Base-by-base conservation (phyloP, 1,140 invertebrate genomes). In the Heliconius nattereri region DNA sequence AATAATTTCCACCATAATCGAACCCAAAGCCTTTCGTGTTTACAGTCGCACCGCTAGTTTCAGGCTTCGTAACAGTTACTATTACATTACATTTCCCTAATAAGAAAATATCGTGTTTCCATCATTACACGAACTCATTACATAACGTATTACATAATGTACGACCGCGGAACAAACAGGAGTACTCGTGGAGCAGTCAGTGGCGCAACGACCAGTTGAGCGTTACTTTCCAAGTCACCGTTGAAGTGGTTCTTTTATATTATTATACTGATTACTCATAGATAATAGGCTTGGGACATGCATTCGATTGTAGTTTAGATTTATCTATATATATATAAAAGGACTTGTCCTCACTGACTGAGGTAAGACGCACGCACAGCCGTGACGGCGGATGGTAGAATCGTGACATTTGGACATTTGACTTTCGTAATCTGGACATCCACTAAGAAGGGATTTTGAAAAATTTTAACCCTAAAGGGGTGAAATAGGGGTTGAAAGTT, bases 81-180 rank as follows among this genome's bases (percentile, higher is more conserved):
- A 49, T 32, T 32, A 32, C 32, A 32, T 32, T 32, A 32, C 32
- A 35, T 35, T 35, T 60, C 23, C 57, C 57, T 60, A 60, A 26
- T 6, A 60, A 13, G 57, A 13, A 60, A 26, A 60, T 60, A 60
- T 60, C 11, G 57, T 60, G 20, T 60, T 60, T 23, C 57, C 57
- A 29, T 9, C 57, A 11, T 26, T 26, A 23, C 72, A 73, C n/a
- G 26, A 57, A 49, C 73, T 45, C 73, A n/a, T n/a, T n/a, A n/a
- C n/a, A n/a, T n/a, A n/a, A n/a, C n/a, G 37, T 2, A 35, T 78
- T 73, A 73, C 54, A 20, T 78, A 23, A 73, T 45, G 9, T 13
- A 20, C 13, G 23, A 54, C 73, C 45, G 45, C 73, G 73, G 54
- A 74, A 54, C 11, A 60, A 26, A 23, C 57, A 5, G 6, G 32